These are phyloP conservation scores for Lepisosteus oculatus DNA, from an alignment of 2,113 vertebrate genomes.

Conservation along the genomic window DNA sequence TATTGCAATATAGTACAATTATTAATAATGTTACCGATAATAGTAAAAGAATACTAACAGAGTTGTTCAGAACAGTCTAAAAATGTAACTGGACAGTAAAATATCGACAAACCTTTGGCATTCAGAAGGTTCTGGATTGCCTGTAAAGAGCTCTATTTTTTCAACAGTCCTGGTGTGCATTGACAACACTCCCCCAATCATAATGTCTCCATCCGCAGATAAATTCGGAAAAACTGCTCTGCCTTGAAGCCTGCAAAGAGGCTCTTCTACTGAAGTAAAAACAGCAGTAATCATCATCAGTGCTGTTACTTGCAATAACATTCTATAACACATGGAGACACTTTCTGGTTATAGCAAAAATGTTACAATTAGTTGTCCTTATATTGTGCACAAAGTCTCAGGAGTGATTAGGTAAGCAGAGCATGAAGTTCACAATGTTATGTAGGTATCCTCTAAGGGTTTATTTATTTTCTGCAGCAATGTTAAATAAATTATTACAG, in stretches of 20 bases:
- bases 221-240: neutral
- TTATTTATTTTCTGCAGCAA: neutral
- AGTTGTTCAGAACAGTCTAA: too few species aligned
- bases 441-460: neutral
- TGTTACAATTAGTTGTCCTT: neutral
- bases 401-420: neutral
- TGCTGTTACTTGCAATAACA: neutral
- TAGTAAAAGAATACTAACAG: too few species aligned
- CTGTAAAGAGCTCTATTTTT: neutral
- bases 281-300: neutral
- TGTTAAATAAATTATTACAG: too few species aligned
- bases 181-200: constrained; percentile 7
- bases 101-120: constrained; percentile 8
- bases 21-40: too few species aligned
- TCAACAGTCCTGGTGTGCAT: neutral
- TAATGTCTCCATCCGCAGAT: constrained; percentile 6
- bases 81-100: too few species aligned
- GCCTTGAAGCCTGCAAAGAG: neutral
- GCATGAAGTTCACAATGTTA: too few species aligned
- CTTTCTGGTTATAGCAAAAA: neutral
- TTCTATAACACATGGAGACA: neutral
- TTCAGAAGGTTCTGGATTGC: neutral
- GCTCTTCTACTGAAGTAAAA: neutral
- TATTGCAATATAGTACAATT: too few species aligned
- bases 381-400: neutral